Conservation (phyloP, 2,113 vertebrate species). For the Glaucidium brasilianum region DNA sequence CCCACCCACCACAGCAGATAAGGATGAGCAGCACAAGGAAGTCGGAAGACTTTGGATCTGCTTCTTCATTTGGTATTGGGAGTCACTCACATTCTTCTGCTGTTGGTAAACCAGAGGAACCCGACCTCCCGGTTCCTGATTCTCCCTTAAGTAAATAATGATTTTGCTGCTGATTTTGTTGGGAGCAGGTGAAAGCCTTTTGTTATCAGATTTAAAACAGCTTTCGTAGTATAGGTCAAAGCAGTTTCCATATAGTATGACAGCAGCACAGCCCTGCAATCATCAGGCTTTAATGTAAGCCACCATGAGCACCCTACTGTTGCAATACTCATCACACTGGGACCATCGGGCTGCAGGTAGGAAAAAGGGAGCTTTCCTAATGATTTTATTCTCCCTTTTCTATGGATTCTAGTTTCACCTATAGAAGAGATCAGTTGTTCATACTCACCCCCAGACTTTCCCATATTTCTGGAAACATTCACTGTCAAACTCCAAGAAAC, state of each 20-base stretch:
- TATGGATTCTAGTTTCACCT: neutral
- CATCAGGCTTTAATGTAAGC: neutral
- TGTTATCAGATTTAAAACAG: neutral
- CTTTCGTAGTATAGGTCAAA: neutral
- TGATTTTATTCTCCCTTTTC: neutral
- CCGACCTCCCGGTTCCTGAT: neutral
- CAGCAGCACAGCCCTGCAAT: neutral
- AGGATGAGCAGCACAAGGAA: neutral
- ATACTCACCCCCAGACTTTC: constrained; percentile 83
- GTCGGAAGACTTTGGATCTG: neutral
- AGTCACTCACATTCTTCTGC: neutral
- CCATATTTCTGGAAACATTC: constrained; percentile 81
- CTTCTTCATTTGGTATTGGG: neutral
- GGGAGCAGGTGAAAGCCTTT: neutral
- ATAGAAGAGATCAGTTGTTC: neutral
- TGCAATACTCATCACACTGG: neutral
- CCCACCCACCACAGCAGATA: neutral
- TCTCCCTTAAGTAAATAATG: neutral
- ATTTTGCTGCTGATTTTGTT: neutral
- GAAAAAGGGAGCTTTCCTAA: neutral
- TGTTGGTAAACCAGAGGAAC: neutral
- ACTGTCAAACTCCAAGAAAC: constrained; percentile 66
- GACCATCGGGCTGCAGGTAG: neutral
- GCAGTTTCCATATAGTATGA: neutral
- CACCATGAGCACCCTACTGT: accelerated